A percentile compares a stretch with the other conserved stretches of the same genome.
Evolutionary conservation across 1,140 invertebrate genomes (phyloP).

Genomic region (Diachasmimorpha longicaudata): DNA sequence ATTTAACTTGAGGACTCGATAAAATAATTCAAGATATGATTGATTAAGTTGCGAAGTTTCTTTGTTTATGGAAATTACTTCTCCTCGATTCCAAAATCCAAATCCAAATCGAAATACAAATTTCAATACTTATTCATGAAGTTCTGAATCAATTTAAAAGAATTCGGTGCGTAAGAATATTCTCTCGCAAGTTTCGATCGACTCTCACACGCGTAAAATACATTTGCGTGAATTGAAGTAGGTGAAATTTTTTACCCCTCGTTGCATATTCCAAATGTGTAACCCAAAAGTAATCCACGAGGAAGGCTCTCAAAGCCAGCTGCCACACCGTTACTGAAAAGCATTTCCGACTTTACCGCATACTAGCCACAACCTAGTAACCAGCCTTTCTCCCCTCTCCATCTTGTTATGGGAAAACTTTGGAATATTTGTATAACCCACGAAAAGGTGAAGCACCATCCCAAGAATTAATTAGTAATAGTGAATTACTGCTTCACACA

Average conservation of each 20-base stretch:
- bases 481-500: background rate
- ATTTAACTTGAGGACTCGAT: no score
- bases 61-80: no score
- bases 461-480: background rate
- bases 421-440: background rate
- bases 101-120: no score
- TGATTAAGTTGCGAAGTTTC: no score
- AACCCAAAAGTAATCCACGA: constrained; percentile 2
- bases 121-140: no score
- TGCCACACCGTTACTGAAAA: constrained; percentile 16
- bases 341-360: constrained; percentile 19
- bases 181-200: background rate
- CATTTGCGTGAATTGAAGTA: background rate
- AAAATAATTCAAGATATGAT: no score
- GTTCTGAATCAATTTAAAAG: background rate
- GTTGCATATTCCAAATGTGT: constrained; percentile 18
- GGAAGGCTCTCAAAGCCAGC: constrained; percentile 20
- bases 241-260: background rate
- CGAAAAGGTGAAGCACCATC: background rate
- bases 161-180: background rate
- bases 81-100: no score
- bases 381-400: no score
- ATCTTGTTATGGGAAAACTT: constrained; percentile 10
- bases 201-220: background rate
- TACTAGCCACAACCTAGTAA: background rate